These are phyloP conservation scores for Aphelenchoides avenae DNA, from an alignment of 1,140 invertebrate species.

Conservation along the genomic window DNA sequence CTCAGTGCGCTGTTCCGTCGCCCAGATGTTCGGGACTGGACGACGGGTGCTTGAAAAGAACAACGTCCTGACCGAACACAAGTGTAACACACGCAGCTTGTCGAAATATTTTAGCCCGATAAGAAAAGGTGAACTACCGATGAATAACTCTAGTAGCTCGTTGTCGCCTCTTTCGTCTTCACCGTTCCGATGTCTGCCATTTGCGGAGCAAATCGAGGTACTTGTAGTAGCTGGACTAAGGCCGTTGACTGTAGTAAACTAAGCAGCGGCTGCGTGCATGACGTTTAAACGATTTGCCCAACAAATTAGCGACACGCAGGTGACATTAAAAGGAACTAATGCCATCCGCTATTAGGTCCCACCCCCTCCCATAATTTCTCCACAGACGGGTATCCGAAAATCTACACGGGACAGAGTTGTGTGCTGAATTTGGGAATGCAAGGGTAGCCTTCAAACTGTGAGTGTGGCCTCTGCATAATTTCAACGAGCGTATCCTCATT, in stretches of 20 bases:
- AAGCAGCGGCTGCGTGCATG: no score
- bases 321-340: no score
- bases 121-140: constrained; percentile 48
- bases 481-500: no score
- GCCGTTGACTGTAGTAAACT: constrained; percentile 14
- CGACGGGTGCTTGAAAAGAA: constrained; percentile 34
- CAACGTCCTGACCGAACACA: constrained; percentile 47
- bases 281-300: no score
- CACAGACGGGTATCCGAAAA: no score
- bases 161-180: constrained; percentile 29
- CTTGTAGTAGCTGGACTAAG: constrained; percentile 47
- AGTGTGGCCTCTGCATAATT: no score
- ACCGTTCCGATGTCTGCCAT: constrained; percentile 33
- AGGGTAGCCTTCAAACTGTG: no score
- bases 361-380: no score
- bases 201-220: constrained; percentile 48
- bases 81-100: constrained; percentile 20
- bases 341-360: no score
- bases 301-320: no score
- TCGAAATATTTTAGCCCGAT: constrained; percentile 47
- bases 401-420: no score
- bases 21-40: constrained; percentile 33
- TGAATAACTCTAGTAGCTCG: constrained; percentile 47
- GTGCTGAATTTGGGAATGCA: no score
- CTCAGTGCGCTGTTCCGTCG: constrained; percentile 4